Base-by-base conservation (phyloP, 2,797 vertebrate genomes). In the Octomys mimax region DNA sequence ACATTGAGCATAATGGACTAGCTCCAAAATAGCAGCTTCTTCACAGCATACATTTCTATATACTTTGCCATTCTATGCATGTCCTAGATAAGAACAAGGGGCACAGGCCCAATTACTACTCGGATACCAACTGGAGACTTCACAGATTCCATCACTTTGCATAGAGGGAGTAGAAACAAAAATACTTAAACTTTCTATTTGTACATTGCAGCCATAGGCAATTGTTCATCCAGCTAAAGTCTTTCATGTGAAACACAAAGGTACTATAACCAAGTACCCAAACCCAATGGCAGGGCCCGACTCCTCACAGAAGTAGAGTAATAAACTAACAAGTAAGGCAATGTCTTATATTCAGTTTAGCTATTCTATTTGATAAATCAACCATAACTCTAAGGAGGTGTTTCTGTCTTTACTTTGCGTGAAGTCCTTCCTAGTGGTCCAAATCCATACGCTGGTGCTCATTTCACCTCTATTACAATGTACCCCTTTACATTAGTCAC, bases 211-310 rank as follows among this genome's bases (percentile, higher is more conserved):
- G 22, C 54, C 78, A 46, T 94, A 97, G 91, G 36, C 93, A 64
- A 93, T 71, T 88, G 54, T 96, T 95, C 95, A 95, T 46, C 73
- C 92, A 96, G 81, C 78, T 93, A 75, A 94, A 96, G 52, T 91
- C 54, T 78, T 82, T 52, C 77, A 91, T 80, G 84, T 87, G 85
- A 95, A 24, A 93, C 95, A 88, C 21, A 54, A 92, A 49, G 92
- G n/a, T 59, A 24, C 68, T 86, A 81, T 68, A 88, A 77, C 52
- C 49, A 77, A 95, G 91, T 68, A 83, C 24, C 68, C 61, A 95
- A 71, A 90, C 6, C 6, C n/a, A 84, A n/a, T 4, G 11, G 14
- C 49, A 68, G 28, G 24, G n/a, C 64, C 62, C 5, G 54, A 68
- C 68, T 92, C 75, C 33, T 83, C n/a, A 52, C 1, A 42, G 49